Evolutionary conservation across 2,888 invertebrate genomes (phyloP).

Genomic region (Caenorhabditis sinica): DNA sequence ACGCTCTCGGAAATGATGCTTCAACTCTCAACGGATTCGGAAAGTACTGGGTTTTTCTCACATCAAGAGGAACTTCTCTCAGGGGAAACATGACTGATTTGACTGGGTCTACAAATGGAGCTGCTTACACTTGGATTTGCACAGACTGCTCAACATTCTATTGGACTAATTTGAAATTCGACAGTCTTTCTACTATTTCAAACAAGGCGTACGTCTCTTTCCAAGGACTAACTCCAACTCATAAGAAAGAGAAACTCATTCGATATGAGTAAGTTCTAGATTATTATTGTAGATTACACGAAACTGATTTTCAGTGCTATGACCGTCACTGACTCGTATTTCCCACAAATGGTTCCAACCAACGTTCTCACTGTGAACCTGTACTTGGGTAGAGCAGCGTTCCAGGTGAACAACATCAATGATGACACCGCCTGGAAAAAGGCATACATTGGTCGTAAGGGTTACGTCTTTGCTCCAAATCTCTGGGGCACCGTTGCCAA

Average conservation of each 20-base stretch:
- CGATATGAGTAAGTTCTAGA: constrained; percentile 33
- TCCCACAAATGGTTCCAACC: constrained; percentile 47
- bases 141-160: constrained; percentile 41
- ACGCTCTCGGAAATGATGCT: constrained; percentile 36
- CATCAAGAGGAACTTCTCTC: not conserved
- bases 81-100: constrained; percentile 8
- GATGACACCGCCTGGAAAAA: constrained; percentile 11
- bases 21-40: constrained; percentile 15
- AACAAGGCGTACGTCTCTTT: constrained; percentile 23
- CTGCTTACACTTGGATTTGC: constrained; percentile 41
- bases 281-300: not conserved
- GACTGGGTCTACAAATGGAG: not conserved
- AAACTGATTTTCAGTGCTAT: constrained; percentile 16
- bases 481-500: constrained; percentile 20
- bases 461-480: constrained; percentile 41
- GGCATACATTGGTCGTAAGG: constrained; percentile 21
- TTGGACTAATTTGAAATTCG: constrained; percentile 9
- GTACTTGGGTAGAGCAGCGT: not conserved
- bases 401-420: not conserved
- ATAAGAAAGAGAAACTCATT: constrained; percentile 30
- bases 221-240: constrained; percentile 52
- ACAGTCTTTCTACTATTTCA: not conserved
- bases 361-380: constrained; percentile 29
- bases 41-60: constrained; percentile 17
- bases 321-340: not conserved